Evolutionary conservation across 1,140 invertebrate genomes (phyloP), one percentile per base, ranked within the genome.

Genomic region (Pseudomyrmex sp.): DNA sequence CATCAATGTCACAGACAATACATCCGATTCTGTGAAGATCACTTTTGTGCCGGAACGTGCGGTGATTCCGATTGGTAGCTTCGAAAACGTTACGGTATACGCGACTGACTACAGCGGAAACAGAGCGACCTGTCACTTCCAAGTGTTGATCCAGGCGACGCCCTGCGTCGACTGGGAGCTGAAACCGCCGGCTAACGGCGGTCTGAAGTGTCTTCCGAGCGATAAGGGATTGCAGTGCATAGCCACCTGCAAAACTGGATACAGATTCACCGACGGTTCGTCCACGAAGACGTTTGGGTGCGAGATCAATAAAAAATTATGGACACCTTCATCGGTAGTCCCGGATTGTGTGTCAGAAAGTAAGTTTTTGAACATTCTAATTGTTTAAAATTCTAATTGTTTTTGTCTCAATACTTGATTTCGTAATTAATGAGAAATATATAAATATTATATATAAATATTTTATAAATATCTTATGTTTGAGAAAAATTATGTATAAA

Each of bases 151-250:
- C 3, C 97, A 99, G 96, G 98, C 98, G 2, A 98, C 98, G 2
- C 97, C 97, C 15, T 99, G 98, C 91, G 98, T 98, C 1, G 97
- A 98, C 90, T 99, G 98, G 98, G 98, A 99, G 92, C 91, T 99
- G 1, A 97, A 97, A 92, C 96, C 97, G 20, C 98, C 98, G 9
- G 96, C 97, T 2, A 97, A 99, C 93, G 98, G 98, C 54, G 97
- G 96, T 73, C 94, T 99, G 0, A 98, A 98, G 90, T 99, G 98
- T 90, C 93, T 97, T 13, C 96, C 97, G 26, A 96, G 96, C 13
- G 97, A 98, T 76, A 96, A 96, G 90, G 97, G 97, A 80, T 95
- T 98, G 48, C 97, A 98, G 76, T 99, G 98, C 92, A 97, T 98
- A 69, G 98, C 98, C 9, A 98, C 98, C 10, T 99, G 98, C 93